Evolutionary conservation across 2,113 vertebrate genomes (phyloP), one percentile per base, ranked within the genome.

Genomic region (Silurus meridionalis): DNA sequence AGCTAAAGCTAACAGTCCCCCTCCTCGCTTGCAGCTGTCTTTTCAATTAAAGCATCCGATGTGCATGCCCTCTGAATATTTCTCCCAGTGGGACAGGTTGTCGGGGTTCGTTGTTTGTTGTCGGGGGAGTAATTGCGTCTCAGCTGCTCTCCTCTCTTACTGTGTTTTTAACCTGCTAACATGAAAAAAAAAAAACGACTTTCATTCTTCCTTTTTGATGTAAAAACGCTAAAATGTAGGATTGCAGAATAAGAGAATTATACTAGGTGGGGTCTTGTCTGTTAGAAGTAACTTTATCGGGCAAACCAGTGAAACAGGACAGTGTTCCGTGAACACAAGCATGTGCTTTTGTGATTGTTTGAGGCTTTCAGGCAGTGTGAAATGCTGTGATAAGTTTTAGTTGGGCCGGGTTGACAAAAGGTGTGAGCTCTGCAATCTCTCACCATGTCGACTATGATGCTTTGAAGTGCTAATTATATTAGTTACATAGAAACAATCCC

Each of bases 391-490:
- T 37, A 85, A 80, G 17, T 80, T 74, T 87, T 37, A 37, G 37
- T 37, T 37, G 37, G 37, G 87, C 74, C 75, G 75, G 89, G 71
- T 52, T 83, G 89, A 52, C 58, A 52, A 55, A 46, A 85, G 64
- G 79, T 37, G 53, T 77, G 46, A 75, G 60, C 82, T 77, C 53
- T 53, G 50, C 80, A 87, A 69, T 87, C 78, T 21, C 80, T 85
- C 63, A 87, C 86, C 85, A 88, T 46, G n/a, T 75, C 69, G 83
- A 53, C 83, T 71, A 23, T 57, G 77, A 60, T 77, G 71, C 88
- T 90, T 87, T 89, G 86, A 90, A 89, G 86, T 87, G 60, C 69
- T 85, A 88, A 90, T 87, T 79, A 78, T 75, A 86, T 90, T 90
- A 87, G 89, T 87, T 84, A 81, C 87, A 88, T 63, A 83, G 72